Evolutionary conservation across 1,140 invertebrate species (phyloP).

Genomic region (Capitella teleta): DNA sequence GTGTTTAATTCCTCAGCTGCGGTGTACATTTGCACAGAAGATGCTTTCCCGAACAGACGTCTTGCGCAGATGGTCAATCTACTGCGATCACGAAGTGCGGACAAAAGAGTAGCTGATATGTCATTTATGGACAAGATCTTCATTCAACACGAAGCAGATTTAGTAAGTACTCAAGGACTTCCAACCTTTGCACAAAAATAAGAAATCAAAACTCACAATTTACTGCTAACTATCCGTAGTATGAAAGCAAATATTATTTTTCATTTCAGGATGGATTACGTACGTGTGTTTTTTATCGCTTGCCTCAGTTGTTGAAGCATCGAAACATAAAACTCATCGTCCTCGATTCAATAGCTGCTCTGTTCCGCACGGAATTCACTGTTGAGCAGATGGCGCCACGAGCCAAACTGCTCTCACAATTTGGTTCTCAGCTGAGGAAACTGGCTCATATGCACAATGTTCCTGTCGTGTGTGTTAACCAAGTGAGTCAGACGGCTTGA

Average conservation of each 20-base stretch:
- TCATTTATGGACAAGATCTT: constrained; percentile 45
- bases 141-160: constrained; percentile 50
- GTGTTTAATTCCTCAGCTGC: constrained; percentile 43
- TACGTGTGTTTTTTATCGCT: constrained; percentile 46
- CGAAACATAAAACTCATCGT: constrained; percentile 54
- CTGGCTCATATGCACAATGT: constrained; percentile 48
- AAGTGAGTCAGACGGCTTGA: no score
- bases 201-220: no score
- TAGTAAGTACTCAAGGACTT: constrained; percentile 19
- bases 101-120: constrained; percentile 1
- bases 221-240: no score
- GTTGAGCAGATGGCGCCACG: constrained; percentile 36
- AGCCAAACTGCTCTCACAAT: constrained; percentile 48
- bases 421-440: constrained; percentile 49
- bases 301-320: constrained; percentile 44
- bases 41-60: constrained; percentile 58
- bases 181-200: no score
- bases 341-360: constrained; percentile 63
- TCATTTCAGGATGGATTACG: constrained; percentile 50
- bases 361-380: constrained; percentile 55
- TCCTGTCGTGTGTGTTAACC: constrained; percentile 59
- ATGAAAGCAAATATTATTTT: no score
- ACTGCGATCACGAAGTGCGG: constrained; percentile 21
- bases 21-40: constrained; percentile 66
- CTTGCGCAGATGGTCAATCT: constrained; percentile 45